Evolutionary conservation across 2,888 invertebrate species (phyloP).

Genomic region (Campoletis raptor): DNA sequence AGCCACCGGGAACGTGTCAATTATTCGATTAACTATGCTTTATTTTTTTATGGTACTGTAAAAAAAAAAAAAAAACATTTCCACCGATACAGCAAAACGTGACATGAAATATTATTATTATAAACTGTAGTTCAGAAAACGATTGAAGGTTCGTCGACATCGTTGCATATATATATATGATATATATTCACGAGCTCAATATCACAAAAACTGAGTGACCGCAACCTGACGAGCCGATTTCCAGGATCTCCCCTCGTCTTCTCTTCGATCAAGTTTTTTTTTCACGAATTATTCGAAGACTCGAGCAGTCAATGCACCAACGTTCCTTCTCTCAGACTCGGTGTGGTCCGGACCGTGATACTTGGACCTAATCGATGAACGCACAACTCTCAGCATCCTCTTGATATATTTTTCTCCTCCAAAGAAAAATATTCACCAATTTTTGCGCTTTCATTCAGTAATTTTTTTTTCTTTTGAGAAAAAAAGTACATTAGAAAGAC

Average conservation of each 20-base stretch:
- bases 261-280: slow-evolving; percentile 51
- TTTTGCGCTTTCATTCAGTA: not conserved
- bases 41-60: slow-evolving; percentile 52
- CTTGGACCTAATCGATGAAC: slow-evolving; percentile 31
- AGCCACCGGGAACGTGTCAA: slow-evolving; percentile 77
- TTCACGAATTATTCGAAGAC: slow-evolving; percentile 41
- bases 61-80: not conserved
- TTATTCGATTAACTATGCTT: slow-evolving; percentile 78
- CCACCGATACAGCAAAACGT: not conserved
- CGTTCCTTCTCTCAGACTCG: slow-evolving; percentile 33
- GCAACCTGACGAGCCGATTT: slow-evolving; percentile 53
- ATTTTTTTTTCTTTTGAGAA: too few species aligned
- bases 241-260: slow-evolving; percentile 24
- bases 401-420: not conserved
- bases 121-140: slow-evolving; percentile 15
- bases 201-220: slow-evolving; percentile 42
- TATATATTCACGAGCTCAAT: slow-evolving; percentile 17
- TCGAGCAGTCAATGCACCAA: slow-evolving; percentile 32
- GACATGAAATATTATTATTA: slow-evolving; percentile 21
- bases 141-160: slow-evolving; percentile 41
- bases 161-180: not conserved
- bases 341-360: slow-evolving; percentile 40
- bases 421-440: not conserved
- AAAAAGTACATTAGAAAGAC: not conserved
- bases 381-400: slow-evolving; percentile 9